These are phyloP conservation scores for Dicyrtomina minuta DNA, from an alignment of 2,888 invertebrate species.

Conservation along the genomic window DNA sequence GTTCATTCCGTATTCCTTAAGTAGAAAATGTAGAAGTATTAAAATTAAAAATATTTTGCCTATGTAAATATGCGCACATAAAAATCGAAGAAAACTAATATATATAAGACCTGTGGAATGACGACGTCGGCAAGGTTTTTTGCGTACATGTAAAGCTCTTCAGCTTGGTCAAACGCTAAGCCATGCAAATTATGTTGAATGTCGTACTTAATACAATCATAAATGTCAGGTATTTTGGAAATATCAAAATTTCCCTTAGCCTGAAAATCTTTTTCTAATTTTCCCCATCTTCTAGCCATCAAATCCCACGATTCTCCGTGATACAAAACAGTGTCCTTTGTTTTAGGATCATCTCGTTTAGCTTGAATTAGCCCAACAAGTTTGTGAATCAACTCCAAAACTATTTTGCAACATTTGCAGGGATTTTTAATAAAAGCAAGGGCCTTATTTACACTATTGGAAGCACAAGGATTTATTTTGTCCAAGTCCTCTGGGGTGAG, in stretches of 20 bases:
- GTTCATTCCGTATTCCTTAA: constrained; percentile 91
- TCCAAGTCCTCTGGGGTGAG: constrained; percentile 81
- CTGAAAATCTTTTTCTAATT: constrained; percentile 96
- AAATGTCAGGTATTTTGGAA: constrained; percentile 98
- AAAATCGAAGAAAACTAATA: background rate
- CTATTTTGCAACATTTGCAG: constrained; percentile 85
- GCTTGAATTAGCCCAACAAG: constrained; percentile 80
- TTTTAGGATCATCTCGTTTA: constrained; percentile 85
- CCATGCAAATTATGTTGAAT: constrained; percentile 96
- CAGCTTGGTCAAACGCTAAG: constrained; percentile 86
- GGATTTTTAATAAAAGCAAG: constrained; percentile 96
- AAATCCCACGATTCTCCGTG: constrained; percentile 95
- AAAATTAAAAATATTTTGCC: background rate
- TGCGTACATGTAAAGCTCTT: constrained; percentile 90
- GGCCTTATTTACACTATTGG: constrained; percentile 87
- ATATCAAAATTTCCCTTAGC: constrained; percentile 93
- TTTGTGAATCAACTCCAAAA: constrained; percentile 82
- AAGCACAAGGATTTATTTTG: constrained; percentile 86
- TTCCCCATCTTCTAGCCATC: constrained; percentile 95
- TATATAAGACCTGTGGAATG: constrained; percentile 81
- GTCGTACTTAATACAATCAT: constrained; percentile 99
- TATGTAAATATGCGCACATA: background rate
- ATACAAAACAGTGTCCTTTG: constrained; percentile 89
- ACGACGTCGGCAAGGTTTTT: constrained; percentile 98
- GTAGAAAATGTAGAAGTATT: constrained; percentile 35